Conservation (phyloP, 2,888 invertebrate species). For the Leptopilina syphax region DNA sequence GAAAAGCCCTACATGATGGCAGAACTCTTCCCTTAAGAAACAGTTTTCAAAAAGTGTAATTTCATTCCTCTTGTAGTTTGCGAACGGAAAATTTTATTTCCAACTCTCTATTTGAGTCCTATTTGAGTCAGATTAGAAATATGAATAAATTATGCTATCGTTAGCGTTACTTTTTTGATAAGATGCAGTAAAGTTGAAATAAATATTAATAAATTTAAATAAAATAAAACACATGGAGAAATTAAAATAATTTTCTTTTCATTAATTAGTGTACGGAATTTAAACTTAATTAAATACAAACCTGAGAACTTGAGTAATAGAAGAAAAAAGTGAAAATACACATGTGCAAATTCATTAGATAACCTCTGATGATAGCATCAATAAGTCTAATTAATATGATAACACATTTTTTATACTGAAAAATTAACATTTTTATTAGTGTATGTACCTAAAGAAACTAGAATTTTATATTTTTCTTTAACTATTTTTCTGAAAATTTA, state of each 20-base stretch:
- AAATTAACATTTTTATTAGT: not conserved
- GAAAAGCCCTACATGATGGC: conserved; percentile 53
- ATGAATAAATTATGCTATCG: not conserved
- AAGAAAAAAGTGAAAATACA: not conserved
- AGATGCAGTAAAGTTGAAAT: too few relatives aligned
- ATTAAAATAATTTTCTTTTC: not conserved
- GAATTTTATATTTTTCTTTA: too few relatives aligned
- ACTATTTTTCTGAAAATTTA: too few relatives aligned
- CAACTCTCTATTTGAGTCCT: too few relatives aligned
- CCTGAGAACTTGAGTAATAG: not conserved
- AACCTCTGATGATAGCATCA: not conserved
- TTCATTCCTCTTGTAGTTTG: not conserved
- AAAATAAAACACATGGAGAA: not conserved
- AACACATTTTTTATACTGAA: not conserved
- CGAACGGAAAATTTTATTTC: not conserved
- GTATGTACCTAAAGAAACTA: too few relatives aligned
- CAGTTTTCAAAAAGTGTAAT: not conserved
- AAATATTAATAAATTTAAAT: too few relatives aligned
- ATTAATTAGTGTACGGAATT: not conserved
- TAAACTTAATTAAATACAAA: not conserved
- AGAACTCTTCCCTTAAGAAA: not conserved
- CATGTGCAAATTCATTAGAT: not conserved
- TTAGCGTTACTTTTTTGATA: too few relatives aligned
- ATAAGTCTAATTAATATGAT: not conserved
- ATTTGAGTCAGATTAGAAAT: not conserved